phyloP scores from a whole-genome alignment of 2,797 vertebrate genomes.

The Hybognathus amarus region DNA sequence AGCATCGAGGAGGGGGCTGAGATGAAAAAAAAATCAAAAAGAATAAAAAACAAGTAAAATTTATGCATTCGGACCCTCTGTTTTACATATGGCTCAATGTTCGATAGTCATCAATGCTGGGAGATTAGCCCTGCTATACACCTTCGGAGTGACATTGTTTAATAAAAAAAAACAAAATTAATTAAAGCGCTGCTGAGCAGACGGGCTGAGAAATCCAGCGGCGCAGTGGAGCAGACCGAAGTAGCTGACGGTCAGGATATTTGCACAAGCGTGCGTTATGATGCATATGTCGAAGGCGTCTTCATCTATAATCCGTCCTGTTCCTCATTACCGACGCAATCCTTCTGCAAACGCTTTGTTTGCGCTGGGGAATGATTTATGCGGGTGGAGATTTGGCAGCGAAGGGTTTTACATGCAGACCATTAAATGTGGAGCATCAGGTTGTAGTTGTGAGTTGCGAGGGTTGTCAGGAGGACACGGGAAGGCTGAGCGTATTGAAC shows the following conservation, averaged over 20 bases:
- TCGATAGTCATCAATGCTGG: conserved; percentile 60
- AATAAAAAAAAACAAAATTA: conserved; percentile 66
- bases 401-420: conserved; percentile 68
- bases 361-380: conserved; percentile 74
- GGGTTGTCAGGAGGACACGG: conserved; percentile 34
- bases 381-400: conserved; percentile 68
- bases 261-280: conserved; percentile 57
- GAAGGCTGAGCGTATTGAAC: neutral
- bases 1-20: conserved; percentile 54
- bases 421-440: conserved; percentile 75
- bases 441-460: conserved; percentile 61
- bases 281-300: conserved; percentile 69
- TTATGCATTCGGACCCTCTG: conserved; percentile 66
- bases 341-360: conserved; percentile 73
- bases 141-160: conserved; percentile 66
- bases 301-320: conserved; percentile 73
- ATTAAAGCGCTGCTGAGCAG: conserved; percentile 51
- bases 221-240: conserved; percentile 61
- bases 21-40: conserved; percentile 69
- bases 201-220: conserved; percentile 34
- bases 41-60: conserved; percentile 77
- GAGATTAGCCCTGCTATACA: conserved; percentile 62
- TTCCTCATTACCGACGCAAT: conserved; percentile 73
- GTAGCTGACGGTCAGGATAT: conserved; percentile 61
- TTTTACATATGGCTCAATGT: conserved; percentile 73